Evolutionary conservation across 2,888 invertebrate species (phyloP).

Genomic region (Actias luna): DNA sequence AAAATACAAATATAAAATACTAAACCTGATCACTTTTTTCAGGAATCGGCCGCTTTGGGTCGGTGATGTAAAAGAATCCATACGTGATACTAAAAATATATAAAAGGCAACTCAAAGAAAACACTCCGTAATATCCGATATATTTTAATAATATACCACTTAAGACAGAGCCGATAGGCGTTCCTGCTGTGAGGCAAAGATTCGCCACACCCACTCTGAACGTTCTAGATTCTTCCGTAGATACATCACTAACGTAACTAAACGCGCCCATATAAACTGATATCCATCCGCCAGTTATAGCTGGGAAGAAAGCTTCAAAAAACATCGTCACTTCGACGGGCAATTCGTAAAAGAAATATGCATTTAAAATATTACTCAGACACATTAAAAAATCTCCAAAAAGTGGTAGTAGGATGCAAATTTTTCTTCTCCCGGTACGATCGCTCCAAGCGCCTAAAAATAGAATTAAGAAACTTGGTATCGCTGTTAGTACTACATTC

Average conservation of each 20-base stretch:
- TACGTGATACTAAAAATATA: constrained; percentile 69
- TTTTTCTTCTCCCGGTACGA: constrained; percentile 78
- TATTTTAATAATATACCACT: constrained; percentile 66
- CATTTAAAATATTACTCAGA: constrained; percentile 74
- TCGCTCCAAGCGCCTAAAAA: constrained; percentile 84
- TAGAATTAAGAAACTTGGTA: constrained; percentile 79
- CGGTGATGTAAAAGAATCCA: constrained; percentile 65
- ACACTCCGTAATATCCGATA: constrained; percentile 79
- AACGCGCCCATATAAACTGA: constrained; percentile 80
- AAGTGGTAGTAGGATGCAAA: constrained; percentile 80
- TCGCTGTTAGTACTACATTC: constrained; percentile 74
- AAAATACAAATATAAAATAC: constrained; percentile 18
- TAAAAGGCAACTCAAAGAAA: constrained; percentile 61
- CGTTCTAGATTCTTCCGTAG: constrained; percentile 80
- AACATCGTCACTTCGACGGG: constrained; percentile 78
- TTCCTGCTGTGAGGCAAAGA: constrained; percentile 65
- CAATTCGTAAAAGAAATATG: constrained; percentile 77
- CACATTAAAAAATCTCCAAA: constrained; percentile 76
- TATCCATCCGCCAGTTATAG: constrained; percentile 80
- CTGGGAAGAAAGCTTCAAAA: constrained; percentile 76
- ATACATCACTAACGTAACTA: constrained; percentile 82
- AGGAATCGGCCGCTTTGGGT: constrained; percentile 45
- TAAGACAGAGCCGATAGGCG: constrained; percentile 65
- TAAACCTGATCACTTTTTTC: constrained; percentile 46
- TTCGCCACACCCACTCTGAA: constrained; percentile 81